These are phyloP conservation scores for Mythimna lalbum DNA, from an alignment of 2,888 invertebrate genomes.

Conservation along the genomic window DNA sequence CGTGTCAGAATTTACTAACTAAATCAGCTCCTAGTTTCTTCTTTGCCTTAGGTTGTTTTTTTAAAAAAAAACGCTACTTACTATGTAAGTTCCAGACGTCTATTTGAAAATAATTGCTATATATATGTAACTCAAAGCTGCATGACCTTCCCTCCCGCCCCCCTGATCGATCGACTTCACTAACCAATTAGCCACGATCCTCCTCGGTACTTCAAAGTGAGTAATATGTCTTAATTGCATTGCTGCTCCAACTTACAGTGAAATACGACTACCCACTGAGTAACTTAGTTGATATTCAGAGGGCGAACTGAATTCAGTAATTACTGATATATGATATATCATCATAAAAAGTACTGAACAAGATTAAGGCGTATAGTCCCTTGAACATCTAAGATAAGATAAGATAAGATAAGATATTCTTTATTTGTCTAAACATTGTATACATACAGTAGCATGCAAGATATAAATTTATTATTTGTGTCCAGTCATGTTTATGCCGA, in stretches of 20 bases:
- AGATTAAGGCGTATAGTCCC: background rate
- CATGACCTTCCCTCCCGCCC: background rate
- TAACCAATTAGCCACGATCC: slow-evolving; percentile 28
- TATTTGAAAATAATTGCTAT: background rate
- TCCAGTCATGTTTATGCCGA: too few species aligned
- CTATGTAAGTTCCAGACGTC: background rate
- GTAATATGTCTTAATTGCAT: slow-evolving; percentile 48
- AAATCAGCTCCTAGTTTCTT: too few species aligned
- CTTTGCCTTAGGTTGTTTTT: too few species aligned
- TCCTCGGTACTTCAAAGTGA: slow-evolving; percentile 31
- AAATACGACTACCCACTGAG: slow-evolving; percentile 24
- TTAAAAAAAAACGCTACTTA: background rate
- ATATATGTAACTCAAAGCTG: background rate
- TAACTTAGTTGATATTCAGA: slow-evolving; percentile 46
- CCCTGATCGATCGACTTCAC: slow-evolving; percentile 7
- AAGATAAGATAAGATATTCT: too few species aligned
- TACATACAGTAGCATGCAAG: too few species aligned
- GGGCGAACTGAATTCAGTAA: slow-evolving; percentile 23
- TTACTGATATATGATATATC: slow-evolving; percentile 45
- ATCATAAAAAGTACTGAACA: slow-evolving; percentile 35
- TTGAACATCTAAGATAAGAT: too few species aligned
- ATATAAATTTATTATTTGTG: too few species aligned
- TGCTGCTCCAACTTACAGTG: background rate
- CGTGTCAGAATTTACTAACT: too few species aligned
- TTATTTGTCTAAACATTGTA: too few species aligned